These are phyloP conservation scores for Drosophila kanekoi DNA, from an alignment of 2,888 invertebrate species.

Conservation along the genomic window DNA sequence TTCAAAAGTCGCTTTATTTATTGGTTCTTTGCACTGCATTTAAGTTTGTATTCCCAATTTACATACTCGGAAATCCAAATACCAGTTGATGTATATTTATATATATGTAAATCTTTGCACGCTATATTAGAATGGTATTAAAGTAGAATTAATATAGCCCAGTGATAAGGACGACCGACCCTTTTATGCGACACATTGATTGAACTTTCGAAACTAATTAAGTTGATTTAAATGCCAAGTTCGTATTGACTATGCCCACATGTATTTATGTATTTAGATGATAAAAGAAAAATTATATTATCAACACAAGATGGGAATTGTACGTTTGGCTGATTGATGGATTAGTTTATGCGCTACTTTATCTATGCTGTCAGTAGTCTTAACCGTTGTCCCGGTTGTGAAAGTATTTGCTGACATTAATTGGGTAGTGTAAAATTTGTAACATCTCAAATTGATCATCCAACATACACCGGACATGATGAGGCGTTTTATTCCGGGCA, in stretches of 20 bases:
- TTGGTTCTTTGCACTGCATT: constrained; percentile 9
- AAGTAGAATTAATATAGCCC: constrained; percentile 2
- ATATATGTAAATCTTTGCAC: neutral
- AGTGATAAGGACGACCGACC: constrained; percentile 31
- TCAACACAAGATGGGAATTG: constrained; percentile 18
- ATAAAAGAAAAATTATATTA: constrained; percentile 2
- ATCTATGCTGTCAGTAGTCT: neutral
- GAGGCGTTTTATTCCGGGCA: constrained; percentile 32
- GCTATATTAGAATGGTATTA: neutral
- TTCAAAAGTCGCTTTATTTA: constrained; percentile 7
- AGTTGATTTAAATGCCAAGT: constrained; percentile 16
- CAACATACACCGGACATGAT: constrained; percentile 51
- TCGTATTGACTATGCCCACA: neutral
- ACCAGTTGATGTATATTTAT: neutral
- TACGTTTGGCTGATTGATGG: constrained; percentile 4
- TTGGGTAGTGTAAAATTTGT: neutral
- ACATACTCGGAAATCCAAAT: neutral
- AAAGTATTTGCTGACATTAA: neutral
- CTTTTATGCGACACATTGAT: constrained; percentile 21
- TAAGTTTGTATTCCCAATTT: neutral
- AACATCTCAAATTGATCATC: constrained; percentile 3
- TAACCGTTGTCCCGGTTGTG: neutral
- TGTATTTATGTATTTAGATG: neutral
- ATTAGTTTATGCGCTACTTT: neutral
- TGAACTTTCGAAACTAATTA: constrained; percentile 56